These are phyloP conservation scores for Enteromius paludinosus DNA, from an alignment of 2,797 vertebrate genomes.

Conservation along the genomic window DNA sequence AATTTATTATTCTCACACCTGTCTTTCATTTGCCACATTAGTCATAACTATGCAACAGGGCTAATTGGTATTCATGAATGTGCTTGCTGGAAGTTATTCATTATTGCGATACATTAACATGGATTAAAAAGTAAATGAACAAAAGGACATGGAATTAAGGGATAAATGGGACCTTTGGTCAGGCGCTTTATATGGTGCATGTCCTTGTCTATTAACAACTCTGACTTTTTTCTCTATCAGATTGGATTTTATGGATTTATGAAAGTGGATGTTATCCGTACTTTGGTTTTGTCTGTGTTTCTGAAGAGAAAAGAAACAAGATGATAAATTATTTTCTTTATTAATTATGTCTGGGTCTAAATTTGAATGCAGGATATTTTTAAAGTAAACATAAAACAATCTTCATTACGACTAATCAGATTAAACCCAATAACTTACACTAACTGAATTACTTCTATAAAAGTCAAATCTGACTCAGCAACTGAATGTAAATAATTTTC, in stretches of 20 bases:
- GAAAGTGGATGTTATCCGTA: background rate
- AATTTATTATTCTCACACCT: conserved; percentile 39
- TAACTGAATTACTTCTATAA: background rate
- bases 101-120: conserved; percentile 36
- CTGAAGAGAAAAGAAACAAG: background rate
- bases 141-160: conserved; percentile 37
- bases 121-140: conserved; percentile 41
- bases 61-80: conserved; percentile 34
- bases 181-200: background rate
- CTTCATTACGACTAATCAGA: background rate
- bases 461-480: conserved; percentile 1
- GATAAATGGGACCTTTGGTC: conserved; percentile 24
- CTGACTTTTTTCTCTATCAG: conserved; percentile 9
- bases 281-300: background rate
- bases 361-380: background rate
- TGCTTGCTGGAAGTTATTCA: conserved; percentile 17
- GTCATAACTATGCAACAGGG: conserved; percentile 16
- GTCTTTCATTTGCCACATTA: conserved; percentile 39
- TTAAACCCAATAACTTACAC: background rate
- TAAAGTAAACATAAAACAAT: background rate
- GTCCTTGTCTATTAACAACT: conserved; percentile 16
- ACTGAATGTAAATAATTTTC: background rate
- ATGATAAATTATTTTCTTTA: background rate
- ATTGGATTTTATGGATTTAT: conserved; percentile 20
- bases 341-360: background rate